Conservation (phyloP, 92 coral and sea anemone genomes). For the Pocillopora meandrina region DNA sequence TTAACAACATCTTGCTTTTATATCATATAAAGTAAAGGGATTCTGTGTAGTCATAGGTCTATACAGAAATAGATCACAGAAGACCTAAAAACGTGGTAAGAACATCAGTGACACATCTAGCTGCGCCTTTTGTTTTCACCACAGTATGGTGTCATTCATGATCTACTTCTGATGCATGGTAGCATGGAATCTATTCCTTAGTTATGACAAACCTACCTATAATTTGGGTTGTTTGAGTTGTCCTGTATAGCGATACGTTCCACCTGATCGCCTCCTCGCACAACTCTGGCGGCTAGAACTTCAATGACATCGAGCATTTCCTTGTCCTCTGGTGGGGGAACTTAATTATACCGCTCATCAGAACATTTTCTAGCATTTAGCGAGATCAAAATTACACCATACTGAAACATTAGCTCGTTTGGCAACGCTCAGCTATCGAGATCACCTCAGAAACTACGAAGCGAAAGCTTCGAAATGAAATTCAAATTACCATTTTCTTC, state of each 20-base stretch:
- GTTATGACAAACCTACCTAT: conserved; percentile 1
- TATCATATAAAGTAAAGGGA: too few species aligned
- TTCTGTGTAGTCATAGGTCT: too few species aligned
- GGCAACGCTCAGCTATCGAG: conserved; percentile 16
- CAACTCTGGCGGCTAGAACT: conserved; percentile 38
- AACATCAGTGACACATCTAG: too few species aligned
- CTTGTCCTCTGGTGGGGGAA: conserved; percentile 97
- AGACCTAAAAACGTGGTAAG: too few species aligned
- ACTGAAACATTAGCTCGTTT: background rate
- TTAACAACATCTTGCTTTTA: too few species aligned
- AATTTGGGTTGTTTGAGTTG: conserved; percentile 26
- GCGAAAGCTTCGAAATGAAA: conserved; percentile 27
- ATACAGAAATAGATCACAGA: too few species aligned
- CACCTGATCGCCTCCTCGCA: conserved; percentile 53
- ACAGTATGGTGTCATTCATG: too few species aligned
- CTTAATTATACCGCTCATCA: conserved; percentile 99
- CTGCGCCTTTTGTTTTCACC: too few species aligned
- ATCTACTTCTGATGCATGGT: too few species aligned
- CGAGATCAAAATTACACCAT: conserved; percentile 33
- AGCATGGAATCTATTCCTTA: background rate
- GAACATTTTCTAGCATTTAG: conserved; percentile 57
- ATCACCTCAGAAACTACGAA: conserved; percentile 8
- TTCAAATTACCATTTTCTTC: conserved; percentile 82
- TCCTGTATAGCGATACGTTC: conserved; percentile 54
- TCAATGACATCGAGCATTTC: conserved; percentile 45